Evolutionary conservation across 1,140 invertebrate species (phyloP).

Genomic region (Drosophila persimilis): DNA sequence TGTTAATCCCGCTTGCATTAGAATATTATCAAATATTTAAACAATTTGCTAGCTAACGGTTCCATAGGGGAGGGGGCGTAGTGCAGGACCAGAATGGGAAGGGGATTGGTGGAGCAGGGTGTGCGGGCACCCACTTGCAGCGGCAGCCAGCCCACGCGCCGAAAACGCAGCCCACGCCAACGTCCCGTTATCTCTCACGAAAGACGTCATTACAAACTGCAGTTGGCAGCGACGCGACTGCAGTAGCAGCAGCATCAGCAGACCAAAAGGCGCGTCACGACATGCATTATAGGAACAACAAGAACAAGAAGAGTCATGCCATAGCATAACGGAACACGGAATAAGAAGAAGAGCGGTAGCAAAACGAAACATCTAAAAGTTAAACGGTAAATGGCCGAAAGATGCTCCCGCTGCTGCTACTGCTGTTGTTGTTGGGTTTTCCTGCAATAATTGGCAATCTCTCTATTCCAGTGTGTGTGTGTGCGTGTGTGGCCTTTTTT

Average conservation of each 20-base stretch:
- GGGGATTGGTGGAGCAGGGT: too few species aligned
- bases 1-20: constrained; percentile 8
- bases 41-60: not conserved
- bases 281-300: not conserved
- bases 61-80: too few species aligned
- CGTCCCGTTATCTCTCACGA: constrained; percentile 28
- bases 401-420: not conserved
- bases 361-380: constrained; percentile 25
- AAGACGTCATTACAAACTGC: constrained; percentile 39
- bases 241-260: constrained; percentile 8
- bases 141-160: too few species aligned
- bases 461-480: not conserved
- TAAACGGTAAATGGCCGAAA: constrained; percentile 41
- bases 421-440: constrained; percentile 15
- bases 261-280: constrained; percentile 8
- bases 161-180: not conserved
- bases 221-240: constrained; percentile 28
- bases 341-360: too few species aligned
- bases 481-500: constrained; percentile 44
- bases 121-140: constrained; percentile 7
- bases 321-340: too few species aligned
- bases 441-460: constrained; percentile 58
- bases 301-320: constrained; percentile 9
- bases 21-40: constrained; percentile 4
- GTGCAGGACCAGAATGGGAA: too few species aligned